Evolutionary conservation across 2,113 vertebrate species (phyloP).

Genomic region (Alethe castanea): DNA sequence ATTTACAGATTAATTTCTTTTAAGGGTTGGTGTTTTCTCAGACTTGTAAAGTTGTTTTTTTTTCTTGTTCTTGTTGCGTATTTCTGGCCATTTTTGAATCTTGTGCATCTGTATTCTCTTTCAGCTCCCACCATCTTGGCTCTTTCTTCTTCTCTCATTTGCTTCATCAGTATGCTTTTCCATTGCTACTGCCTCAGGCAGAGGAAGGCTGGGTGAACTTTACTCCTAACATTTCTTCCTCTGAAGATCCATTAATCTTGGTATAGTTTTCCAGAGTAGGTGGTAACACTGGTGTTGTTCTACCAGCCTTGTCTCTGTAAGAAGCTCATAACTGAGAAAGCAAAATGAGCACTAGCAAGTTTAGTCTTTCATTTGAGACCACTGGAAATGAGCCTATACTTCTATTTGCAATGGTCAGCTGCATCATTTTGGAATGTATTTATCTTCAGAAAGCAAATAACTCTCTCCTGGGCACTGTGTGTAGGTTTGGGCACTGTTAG

Average conservation of each 20-base stretch:
- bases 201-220: not conserved
- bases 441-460: not conserved
- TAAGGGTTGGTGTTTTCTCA: not conserved
- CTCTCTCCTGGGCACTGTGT: not conserved
- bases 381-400: not conserved
- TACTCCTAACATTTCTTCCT: not conserved
- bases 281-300: not conserved
- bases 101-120: not conserved
- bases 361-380: not conserved
- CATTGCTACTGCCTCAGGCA: not conserved
- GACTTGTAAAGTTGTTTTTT: accelerated
- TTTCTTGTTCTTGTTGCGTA: not conserved
- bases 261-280: not conserved
- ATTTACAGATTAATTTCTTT: not conserved
- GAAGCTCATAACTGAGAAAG: not conserved
- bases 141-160: not conserved
- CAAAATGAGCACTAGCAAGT: not conserved
- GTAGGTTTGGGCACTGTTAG: not conserved
- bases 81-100: not conserved
- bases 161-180: not conserved
- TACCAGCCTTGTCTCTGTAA: not conserved
- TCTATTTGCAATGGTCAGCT: not conserved
- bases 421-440: not conserved
- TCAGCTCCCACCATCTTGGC: not conserved
- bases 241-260: not conserved